Evolutionary conservation across 2,797 vertebrate genomes (phyloP).

Genomic region (Clarias pachynema): DNA sequence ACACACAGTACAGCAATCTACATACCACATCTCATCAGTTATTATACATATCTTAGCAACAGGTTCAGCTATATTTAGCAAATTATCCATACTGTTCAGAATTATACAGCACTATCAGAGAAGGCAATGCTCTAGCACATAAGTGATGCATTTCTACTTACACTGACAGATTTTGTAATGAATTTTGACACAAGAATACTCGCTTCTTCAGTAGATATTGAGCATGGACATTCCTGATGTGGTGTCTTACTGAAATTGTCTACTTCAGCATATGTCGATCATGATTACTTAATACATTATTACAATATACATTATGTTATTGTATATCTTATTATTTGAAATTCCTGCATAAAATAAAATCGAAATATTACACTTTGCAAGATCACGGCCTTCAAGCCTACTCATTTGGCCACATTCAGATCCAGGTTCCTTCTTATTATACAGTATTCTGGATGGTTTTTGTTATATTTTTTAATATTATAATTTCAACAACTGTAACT

Average conservation of each 20-base stretch:
- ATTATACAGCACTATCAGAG: constrained; percentile 61
- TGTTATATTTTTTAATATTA: background rate
- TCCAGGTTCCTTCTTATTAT: background rate
- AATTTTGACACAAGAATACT: constrained; percentile 63
- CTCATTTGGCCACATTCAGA: background rate
- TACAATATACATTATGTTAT: constrained; percentile 33
- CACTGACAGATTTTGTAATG: constrained; percentile 53
- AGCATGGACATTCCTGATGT: constrained; percentile 67
- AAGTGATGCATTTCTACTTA: constrained; percentile 50
- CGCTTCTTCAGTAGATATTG: constrained; percentile 63
- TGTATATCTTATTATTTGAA: constrained; percentile 72
- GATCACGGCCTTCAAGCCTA: background rate
- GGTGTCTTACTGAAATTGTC: constrained; percentile 69
- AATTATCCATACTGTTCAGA: constrained; percentile 66
- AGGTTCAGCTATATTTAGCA: constrained; percentile 62
- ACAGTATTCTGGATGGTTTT: background rate
- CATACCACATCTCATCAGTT: constrained; percentile 68
- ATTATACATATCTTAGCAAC: constrained; percentile 68
- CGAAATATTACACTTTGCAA: constrained; percentile 51
- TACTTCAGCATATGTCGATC: constrained; percentile 68
- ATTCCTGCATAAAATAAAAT: constrained; percentile 52
- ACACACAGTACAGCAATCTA: constrained; percentile 67
- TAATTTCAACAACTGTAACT: background rate
- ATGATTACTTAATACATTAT: constrained; percentile 65
- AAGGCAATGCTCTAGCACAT: constrained; percentile 60